These are phyloP conservation scores for Columba guinea DNA, from an alignment of 2,797 vertebrate species.

Conservation along the genomic window DNA sequence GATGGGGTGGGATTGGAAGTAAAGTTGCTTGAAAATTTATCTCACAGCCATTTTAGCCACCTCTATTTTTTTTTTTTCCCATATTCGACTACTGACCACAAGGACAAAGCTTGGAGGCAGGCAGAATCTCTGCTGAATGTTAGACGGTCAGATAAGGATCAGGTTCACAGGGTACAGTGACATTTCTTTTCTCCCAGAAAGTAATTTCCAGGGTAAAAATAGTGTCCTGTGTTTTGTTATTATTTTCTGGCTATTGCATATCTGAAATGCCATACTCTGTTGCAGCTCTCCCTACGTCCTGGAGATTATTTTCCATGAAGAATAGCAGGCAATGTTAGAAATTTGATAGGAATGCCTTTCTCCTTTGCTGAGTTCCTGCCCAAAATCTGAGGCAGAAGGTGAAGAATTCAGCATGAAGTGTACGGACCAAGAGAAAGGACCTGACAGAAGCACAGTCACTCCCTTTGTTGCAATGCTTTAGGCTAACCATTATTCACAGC, in stretches of 20 bases:
- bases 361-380: conserved; percentile 49
- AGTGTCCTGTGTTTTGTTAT: not conserved
- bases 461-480: conserved; percentile 75
- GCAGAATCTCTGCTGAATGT: not conserved
- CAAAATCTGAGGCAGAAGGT: conserved; percentile 39
- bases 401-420: conserved; percentile 62
- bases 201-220: conserved; percentile 31
- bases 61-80: not conserved
- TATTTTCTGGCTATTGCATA: conserved; percentile 32
- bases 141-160: not conserved
- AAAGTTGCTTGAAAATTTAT: not conserved
- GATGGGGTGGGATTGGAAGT: not conserved
- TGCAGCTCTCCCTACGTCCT: not conserved
- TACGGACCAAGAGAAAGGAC: conserved; percentile 62
- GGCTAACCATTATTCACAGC: conserved; percentile 77
- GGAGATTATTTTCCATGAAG: conserved; percentile 47
- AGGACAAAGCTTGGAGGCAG: not conserved
- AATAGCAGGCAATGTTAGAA: conserved; percentile 42
- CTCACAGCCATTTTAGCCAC: not conserved
- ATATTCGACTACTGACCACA: not conserved
- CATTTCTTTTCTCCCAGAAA: not conserved
- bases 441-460: conserved; percentile 59
- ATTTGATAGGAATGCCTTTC: conserved; percentile 48
- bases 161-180: not conserved
- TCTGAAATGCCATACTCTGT: not conserved